These are phyloP conservation scores for Drosophila ficusphila DNA, from an alignment of 1,140 invertebrate genomes.

Conservation along the genomic window DNA sequence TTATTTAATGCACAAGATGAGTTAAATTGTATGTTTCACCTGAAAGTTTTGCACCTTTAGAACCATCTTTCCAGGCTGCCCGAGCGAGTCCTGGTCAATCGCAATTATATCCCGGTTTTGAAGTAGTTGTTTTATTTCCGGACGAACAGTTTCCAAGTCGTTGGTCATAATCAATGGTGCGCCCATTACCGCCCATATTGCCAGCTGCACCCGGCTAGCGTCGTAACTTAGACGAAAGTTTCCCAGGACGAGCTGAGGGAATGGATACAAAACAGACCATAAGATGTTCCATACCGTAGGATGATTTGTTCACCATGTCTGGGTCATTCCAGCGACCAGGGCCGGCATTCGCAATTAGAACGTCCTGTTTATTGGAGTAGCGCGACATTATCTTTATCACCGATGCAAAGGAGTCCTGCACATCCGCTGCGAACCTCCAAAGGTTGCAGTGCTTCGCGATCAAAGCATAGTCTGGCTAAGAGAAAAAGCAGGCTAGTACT, in stretches of 20 bases:
- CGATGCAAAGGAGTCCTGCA: conserved; percentile 96
- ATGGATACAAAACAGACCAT: too few species aligned
- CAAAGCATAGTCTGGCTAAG: conserved; percentile 93
- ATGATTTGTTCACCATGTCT: conserved; percentile 91
- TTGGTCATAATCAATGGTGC: conserved; percentile 98
- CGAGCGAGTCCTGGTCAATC: conserved; percentile 93
- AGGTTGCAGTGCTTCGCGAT: conserved; percentile 96
- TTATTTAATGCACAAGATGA: background rate
- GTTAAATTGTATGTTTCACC: conserved; percentile 1
- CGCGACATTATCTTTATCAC: conserved; percentile 95
- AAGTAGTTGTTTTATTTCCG: conserved; percentile 95
- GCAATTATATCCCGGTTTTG: conserved; percentile 96
- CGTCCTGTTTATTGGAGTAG: conserved; percentile 95
- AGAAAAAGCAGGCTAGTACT: background rate
- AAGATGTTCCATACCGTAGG: background rate
- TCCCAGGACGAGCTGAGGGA: conserved; percentile 93
- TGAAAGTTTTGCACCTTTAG: background rate
- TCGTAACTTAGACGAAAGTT: conserved; percentile 98
- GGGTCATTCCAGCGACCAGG: conserved; percentile 99
- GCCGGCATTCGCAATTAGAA: conserved; percentile 93
- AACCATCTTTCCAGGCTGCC: conserved; percentile 23
- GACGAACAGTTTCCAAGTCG: conserved; percentile 94
- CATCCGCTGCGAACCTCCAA: conserved; percentile 98
- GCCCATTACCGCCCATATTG: conserved; percentile 98
- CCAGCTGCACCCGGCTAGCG: conserved; percentile 97